Percentiles rank a stretch among this genome's conserved stretches.
phyloP scores from a whole-genome alignment of 2,113 vertebrate species.

The Helogale parvula region DNA sequence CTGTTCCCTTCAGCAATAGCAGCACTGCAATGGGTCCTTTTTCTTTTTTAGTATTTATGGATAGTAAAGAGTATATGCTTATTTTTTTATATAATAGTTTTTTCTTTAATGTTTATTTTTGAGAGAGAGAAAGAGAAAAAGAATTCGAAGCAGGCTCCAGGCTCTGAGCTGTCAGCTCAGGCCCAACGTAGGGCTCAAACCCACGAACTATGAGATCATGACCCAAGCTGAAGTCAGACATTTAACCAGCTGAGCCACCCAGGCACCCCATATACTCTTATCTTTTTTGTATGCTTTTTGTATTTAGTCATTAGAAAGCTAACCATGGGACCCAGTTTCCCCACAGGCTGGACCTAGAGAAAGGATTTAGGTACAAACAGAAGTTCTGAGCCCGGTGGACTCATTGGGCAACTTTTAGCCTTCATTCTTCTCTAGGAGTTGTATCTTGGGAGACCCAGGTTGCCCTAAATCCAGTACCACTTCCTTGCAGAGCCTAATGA shows the following conservation, averaged over 20 bases:
- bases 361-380: neutral
- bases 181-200: too few species aligned
- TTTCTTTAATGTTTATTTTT: too few species aligned
- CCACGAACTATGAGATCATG: too few species aligned
- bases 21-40: neutral
- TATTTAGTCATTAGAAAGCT: neutral
- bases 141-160: too few species aligned
- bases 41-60: neutral
- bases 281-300: neutral
- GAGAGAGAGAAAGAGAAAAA: too few species aligned
- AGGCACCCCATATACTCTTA: neutral
- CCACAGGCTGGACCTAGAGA: neutral
- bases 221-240: too few species aligned
- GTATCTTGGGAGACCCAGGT: neutral
- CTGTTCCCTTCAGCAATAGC: neutral
- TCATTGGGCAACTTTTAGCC: neutral
- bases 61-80: neutral
- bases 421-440: slow-evolving; percentile 14
- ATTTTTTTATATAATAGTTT: too few species aligned
- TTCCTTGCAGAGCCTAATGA: neutral
- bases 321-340: neutral
- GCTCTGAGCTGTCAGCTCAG: too few species aligned
- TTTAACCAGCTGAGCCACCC: too few species aligned
- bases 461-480: neutral
- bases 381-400: slow-evolving; percentile 2